These are phyloP conservation scores for Petrolisthes manimaculis DNA, from an alignment of 2,888 invertebrate genomes.

Conservation along the genomic window DNA sequence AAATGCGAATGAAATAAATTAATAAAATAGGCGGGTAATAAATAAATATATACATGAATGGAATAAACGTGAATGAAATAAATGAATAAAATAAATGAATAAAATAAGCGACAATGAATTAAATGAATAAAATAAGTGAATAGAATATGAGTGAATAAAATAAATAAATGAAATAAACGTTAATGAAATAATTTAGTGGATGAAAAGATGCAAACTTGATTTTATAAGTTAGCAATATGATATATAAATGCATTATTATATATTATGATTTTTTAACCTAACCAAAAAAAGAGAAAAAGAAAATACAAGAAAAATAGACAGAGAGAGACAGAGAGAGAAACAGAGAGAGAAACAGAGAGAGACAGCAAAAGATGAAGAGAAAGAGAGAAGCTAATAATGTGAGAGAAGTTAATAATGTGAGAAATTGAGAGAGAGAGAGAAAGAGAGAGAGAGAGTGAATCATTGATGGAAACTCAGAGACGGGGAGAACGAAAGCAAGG, in stretches of 20 bases:
- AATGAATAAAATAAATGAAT: too few relatives aligned
- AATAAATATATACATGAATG: not conserved
- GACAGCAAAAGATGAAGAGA: not conserved
- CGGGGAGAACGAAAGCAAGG: not conserved
- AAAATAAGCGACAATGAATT: too few relatives aligned
- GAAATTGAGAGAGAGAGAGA: conserved; percentile 5
- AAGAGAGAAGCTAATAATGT: not conserved
- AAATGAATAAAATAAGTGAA: too few relatives aligned
- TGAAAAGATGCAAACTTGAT: too few relatives aligned
- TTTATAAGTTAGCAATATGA: too few relatives aligned
- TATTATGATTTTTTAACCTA: too few relatives aligned
- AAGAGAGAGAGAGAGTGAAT: conserved; percentile 2
- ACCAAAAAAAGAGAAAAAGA: conserved; percentile 4
- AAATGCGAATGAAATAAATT: too few relatives aligned
- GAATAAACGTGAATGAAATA: not conserved
- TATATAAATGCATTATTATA: too few relatives aligned
- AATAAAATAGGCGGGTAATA: not conserved
- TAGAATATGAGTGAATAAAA: too few relatives aligned
- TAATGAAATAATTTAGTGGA: not conserved
- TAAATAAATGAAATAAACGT: not conserved
- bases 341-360: not conserved
- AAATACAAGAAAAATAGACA: not conserved
- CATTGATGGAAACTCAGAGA: too few relatives aligned
- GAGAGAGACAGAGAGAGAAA: not conserved
- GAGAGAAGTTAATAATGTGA: not conserved